Evolutionary conservation across 1,140 invertebrate genomes (phyloP).

Genomic region (Lepidurus arcticus): DNA sequence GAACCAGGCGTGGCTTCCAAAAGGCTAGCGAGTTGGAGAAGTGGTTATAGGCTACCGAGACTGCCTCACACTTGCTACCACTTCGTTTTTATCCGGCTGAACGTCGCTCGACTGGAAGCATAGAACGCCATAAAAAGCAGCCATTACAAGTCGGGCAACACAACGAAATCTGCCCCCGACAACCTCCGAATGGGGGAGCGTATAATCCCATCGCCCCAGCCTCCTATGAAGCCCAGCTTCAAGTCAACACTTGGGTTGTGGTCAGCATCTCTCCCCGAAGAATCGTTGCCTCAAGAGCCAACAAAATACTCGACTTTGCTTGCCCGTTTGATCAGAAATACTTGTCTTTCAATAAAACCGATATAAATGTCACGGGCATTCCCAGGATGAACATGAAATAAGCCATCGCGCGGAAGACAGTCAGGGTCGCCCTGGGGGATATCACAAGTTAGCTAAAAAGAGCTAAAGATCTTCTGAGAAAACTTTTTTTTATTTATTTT

Average conservation of each 20-base stretch:
- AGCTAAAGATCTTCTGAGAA: too few relatives aligned
- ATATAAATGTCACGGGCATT: background rate
- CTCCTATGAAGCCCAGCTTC: background rate
- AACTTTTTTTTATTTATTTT: too few relatives aligned
- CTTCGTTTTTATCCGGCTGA: background rate
- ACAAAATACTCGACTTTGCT: background rate
- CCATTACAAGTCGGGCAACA: background rate
- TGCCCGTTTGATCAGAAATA: constrained; percentile 9
- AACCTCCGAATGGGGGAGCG: background rate
- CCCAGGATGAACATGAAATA: background rate
- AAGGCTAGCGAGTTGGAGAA: background rate
- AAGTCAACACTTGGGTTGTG: background rate
- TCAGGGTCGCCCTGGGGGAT: background rate
- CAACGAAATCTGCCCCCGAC: constrained; percentile 7
- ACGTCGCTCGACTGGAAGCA: background rate
- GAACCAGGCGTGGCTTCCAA: background rate
- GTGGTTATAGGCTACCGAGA: background rate
- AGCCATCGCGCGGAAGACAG: background rate
- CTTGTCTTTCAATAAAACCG: constrained; percentile 14
- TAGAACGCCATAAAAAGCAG: background rate
- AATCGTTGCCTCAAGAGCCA: background rate
- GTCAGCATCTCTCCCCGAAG: background rate
- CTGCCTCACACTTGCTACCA: background rate
- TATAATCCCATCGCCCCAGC: background rate
- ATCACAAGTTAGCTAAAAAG: too few relatives aligned